phyloP scores from a whole-genome alignment of 2,888 invertebrate genomes.

The Nasonia oneida region DNA sequence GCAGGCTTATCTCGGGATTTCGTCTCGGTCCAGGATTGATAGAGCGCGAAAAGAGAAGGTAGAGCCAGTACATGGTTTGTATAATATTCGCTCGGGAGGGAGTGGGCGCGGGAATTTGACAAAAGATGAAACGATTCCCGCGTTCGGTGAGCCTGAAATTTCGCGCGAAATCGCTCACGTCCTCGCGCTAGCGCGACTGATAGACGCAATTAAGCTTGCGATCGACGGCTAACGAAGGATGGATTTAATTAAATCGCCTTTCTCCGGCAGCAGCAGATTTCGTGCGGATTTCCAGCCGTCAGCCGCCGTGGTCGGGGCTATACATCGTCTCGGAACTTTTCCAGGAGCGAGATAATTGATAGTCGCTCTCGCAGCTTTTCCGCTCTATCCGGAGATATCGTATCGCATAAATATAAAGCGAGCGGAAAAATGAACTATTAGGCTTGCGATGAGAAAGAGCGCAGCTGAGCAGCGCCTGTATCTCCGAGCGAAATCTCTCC shows the following conservation, averaged over 20 bases:
- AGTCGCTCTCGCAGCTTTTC: not conserved
- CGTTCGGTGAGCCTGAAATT: not conserved
- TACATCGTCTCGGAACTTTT: not conserved
- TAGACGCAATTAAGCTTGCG: constrained; percentile 18
- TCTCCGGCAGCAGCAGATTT: not conserved
- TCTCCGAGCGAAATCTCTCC: not conserved
- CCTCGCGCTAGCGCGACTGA: not conserved
- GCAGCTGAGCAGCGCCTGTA: not conserved
- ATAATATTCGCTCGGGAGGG: not conserved
- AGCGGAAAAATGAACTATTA: constrained; percentile 29
- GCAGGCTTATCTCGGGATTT: not conserved
- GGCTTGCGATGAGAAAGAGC: not conserved
- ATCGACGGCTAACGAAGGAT: constrained; percentile 22
- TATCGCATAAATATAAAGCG: constrained; percentile 25
- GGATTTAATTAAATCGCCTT: constrained; percentile 18
- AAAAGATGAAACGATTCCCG: constrained; percentile 1
- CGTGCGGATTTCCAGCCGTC: not conserved
- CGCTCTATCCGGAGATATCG: not conserved
- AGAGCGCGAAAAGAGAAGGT: not conserved
- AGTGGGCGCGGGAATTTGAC: not conserved
- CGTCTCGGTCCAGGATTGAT: too few species aligned
- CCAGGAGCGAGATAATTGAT: constrained; percentile 26
- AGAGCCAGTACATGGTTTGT: not conserved
- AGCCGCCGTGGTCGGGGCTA: too few species aligned
- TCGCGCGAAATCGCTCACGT: not conserved